These are phyloP conservation scores for Mastacembelus armatus DNA, from an alignment of 2,797 vertebrate genomes.

Conservation along the genomic window DNA sequence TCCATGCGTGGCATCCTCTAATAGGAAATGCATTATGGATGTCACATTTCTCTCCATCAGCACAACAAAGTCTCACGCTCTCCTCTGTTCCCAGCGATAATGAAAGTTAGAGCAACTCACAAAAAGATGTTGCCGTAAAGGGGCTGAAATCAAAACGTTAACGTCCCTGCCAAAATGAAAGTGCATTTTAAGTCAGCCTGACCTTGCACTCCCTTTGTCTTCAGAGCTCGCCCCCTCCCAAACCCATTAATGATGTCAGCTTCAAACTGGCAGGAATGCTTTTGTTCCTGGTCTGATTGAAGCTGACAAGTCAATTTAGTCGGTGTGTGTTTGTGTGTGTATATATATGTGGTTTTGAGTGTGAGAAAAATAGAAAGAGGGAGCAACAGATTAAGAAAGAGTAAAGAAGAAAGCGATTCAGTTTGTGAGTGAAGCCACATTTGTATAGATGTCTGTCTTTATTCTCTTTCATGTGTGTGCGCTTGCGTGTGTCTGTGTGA, in stretches of 20 bases:
- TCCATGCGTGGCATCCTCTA: constrained; percentile 76
- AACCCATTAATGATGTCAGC: constrained; percentile 80
- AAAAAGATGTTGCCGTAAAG: constrained; percentile 64
- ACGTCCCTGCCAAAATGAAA: constrained; percentile 77
- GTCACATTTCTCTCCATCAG: constrained; percentile 83
- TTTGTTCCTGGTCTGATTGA: constrained; percentile 82
- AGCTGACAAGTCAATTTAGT: constrained; percentile 85
- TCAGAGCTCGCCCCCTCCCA: constrained; percentile 71
- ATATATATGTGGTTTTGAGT: constrained; percentile 29
- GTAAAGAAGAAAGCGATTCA: constrained; percentile 46
- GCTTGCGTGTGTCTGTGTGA: not conserved
- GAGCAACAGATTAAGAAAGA: constrained; percentile 57
- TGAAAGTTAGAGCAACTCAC: constrained; percentile 75
- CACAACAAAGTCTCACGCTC: constrained; percentile 75
- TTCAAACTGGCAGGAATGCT: constrained; percentile 81
- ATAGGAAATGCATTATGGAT: constrained; percentile 85
- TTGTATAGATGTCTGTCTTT: constrained; percentile 42
- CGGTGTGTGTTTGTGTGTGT: constrained; percentile 48
- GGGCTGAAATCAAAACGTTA: constrained; percentile 70
- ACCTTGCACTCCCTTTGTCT: constrained; percentile 79
- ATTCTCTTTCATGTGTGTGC: constrained; percentile 20
- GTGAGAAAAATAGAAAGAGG: constrained; percentile 46
- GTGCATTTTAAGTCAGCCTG: constrained; percentile 77
- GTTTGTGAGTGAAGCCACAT: constrained; percentile 34
- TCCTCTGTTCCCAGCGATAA: constrained; percentile 74